These are phyloP conservation scores for Brachyalestes nurse DNA, from an alignment of 2,797 vertebrate genomes.

Conservation along the genomic window DNA sequence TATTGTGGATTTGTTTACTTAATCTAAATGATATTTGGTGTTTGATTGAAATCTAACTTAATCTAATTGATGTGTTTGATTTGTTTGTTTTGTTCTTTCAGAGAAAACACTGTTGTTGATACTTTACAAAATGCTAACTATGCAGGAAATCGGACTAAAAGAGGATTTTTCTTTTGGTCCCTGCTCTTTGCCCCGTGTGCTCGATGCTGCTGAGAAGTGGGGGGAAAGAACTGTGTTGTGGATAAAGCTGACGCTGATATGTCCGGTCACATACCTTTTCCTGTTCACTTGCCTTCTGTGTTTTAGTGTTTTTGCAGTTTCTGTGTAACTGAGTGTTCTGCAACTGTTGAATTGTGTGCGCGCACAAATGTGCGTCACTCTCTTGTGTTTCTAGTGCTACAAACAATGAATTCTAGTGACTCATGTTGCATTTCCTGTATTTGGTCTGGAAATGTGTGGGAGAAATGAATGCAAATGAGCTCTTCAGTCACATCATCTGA, in stretches of 20 bases:
- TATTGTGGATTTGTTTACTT: no score
- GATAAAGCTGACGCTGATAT: neutral
- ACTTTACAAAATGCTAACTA: neutral
- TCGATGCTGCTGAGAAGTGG: neutral
- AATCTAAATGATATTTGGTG: neutral
- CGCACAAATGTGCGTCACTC: constrained; percentile 17
- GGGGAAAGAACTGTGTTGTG: neutral
- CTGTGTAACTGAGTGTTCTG: neutral
- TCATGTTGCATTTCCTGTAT: constrained; percentile 30
- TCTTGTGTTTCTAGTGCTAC: constrained; percentile 9
- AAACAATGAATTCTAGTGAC: constrained; percentile 33
- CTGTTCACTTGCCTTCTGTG: neutral
- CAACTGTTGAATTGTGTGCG: neutral
- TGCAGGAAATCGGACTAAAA: neutral
- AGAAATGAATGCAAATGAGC: constrained; percentile 30
- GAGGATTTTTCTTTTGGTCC: neutral
- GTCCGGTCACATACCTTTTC: neutral
- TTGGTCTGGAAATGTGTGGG: constrained; percentile 14
- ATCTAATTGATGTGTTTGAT: no score
- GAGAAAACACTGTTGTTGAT: neutral
- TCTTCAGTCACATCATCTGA: neutral
- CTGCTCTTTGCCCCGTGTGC: neutral
- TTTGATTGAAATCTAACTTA: no score
- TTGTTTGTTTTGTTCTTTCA: no score
- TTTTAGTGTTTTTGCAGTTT: neutral